Conservation (phyloP, 2,888 invertebrate species). For the Drosophila crucigera region DNA sequence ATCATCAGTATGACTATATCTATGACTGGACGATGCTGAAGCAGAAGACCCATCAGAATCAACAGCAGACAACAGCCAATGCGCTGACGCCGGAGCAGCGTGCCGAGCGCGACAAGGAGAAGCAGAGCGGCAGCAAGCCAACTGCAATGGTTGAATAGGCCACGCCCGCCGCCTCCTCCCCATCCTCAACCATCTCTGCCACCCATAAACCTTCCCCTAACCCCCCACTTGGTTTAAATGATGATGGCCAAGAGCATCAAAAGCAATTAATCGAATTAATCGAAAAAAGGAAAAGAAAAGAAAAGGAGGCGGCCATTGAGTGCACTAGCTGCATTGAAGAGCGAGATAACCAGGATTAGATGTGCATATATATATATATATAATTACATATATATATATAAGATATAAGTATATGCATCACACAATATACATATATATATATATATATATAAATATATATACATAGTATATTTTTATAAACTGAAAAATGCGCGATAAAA, state of each 20-base stretch:
- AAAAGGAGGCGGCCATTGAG: conserved; percentile 2
- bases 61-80: conserved; percentile 81
- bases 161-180: background rate
- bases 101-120: conserved; percentile 83
- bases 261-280: conserved; percentile 23
- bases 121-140: conserved; percentile 66
- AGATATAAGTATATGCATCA: background rate
- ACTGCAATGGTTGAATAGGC: conserved; percentile 71
- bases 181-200: background rate
- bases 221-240: background rate
- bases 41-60: conserved; percentile 89
- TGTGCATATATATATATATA: conserved; percentile 1
- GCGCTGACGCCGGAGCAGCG: conserved; percentile 74
- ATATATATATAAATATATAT: conserved; percentile 2
- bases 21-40: conserved; percentile 99
- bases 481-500: background rate
- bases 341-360: conserved; percentile 29
- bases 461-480: conserved; percentile 47
- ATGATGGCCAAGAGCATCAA: conserved; percentile 1
- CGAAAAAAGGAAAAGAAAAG: background rate
- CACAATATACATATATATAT: conserved; percentile 1
- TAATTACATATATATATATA: background rate
- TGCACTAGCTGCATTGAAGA: conserved; percentile 39
- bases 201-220: background rate
- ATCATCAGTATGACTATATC: conserved; percentile 99